Evolutionary conservation across 1,140 invertebrate species (phyloP), one percentile per base, ranked within the genome.

Genomic region (Ostrea denselamellosa): DNA sequence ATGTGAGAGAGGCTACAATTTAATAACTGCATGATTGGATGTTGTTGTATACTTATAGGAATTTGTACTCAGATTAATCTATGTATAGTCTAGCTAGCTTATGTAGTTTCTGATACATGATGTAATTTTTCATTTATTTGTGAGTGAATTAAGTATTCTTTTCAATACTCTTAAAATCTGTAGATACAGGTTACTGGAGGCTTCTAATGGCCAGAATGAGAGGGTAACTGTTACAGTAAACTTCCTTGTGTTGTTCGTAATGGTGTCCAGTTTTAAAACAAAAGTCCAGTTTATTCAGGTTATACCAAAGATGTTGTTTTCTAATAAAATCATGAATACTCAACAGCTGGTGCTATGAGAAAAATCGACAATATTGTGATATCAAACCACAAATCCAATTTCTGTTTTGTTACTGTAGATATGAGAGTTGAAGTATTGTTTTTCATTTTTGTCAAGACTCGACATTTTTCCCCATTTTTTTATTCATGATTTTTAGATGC

Each of bases 301-400:
- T 9, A 71, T 71, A 71, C 68, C 68, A 71, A 71, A 71, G 68
- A 71, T 25, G 68, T 71, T 25, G 25, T 71, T 71, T 71, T 25
- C 28, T 71, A 25, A 62, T 62, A n/a, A 25, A 71, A 14, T 71
- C 28, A 12, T 71, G 68, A 71, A 71, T 71, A 71, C 68, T 71
- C 68, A 25, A 71, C 68, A 71, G 68, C 68, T 71, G 68, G 68
- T 71, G 68, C 68, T 71, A 71, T 71, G 25, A 28, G 22, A 71
- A 71, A 25, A 71, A 12, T 25, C 22, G 28, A 8, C 4, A 28
- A 25, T 22, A 12, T 71, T 58, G 56, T 58, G 56, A 58, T 58
- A 58, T 17, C 56, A 14, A 58, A 58, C 56, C 4, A 5, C 10
- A 5, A 28, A 10, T 71, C 68, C 12, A 25, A 12, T 71, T 34